Evolutionary conservation across 1,140 invertebrate genomes (phyloP).

Genomic region (Delia radicum): DNA sequence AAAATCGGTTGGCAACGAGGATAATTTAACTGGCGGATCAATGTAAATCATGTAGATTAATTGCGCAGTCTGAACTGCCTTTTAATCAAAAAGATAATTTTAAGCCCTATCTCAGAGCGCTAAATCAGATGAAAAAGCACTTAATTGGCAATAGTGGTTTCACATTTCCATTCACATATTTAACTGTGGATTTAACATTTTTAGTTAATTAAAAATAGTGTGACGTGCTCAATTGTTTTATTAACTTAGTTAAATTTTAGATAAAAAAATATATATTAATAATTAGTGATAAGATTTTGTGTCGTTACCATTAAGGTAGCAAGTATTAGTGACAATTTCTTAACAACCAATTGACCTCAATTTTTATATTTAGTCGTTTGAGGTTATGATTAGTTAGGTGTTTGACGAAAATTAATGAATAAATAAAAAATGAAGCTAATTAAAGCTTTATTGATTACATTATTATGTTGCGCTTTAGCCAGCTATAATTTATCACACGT

Average conservation of each 20-base stretch:
- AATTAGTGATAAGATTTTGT: conserved; percentile 17
- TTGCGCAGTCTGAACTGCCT: too few relatives aligned
- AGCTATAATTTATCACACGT: not conserved
- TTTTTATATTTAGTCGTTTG: conserved; percentile 11
- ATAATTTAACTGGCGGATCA: too few relatives aligned
- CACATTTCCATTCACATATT: not conserved
- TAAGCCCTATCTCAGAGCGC: too few relatives aligned
- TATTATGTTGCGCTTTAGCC: not conserved
- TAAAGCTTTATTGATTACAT: not conserved
- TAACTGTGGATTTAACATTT: too few relatives aligned
- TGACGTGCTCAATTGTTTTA: conserved; percentile 10
- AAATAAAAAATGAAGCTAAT: conserved; percentile 2
- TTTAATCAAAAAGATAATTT: too few relatives aligned
- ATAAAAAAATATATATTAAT: conserved; percentile 5
- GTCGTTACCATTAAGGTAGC: not conserved
- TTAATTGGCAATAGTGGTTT: too few relatives aligned
- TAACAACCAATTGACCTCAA: conserved; percentile 7
- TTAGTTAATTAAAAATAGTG: conserved; percentile 20
- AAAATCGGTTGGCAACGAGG: too few relatives aligned
- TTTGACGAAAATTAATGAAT: not conserved
- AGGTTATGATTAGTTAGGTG: conserved; percentile 6
- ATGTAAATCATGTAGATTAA: too few relatives aligned
- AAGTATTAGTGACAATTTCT: not conserved
- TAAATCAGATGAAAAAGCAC: too few relatives aligned
- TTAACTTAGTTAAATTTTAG: not conserved